Percentiles rank a stretch among this genome's conserved stretches.
These are phyloP conservation scores for Vollenhovia emeryi DNA, from an alignment of 1,140 invertebrate species.

Conservation along the genomic window DNA sequence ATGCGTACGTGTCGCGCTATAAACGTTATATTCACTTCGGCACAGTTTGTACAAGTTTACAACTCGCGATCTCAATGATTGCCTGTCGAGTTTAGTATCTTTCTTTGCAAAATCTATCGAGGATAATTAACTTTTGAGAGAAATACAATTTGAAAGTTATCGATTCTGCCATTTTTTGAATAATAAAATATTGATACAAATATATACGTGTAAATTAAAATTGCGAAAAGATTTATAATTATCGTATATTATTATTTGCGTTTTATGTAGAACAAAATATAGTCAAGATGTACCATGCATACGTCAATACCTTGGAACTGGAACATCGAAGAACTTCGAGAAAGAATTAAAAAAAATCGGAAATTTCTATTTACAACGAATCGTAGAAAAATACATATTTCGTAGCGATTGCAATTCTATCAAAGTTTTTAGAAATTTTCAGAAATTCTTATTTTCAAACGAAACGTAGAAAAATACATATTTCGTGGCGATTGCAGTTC, in stretches of 20 bases:
- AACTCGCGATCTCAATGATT: neutral
- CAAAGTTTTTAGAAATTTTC: too few relatives aligned
- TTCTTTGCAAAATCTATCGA: neutral
- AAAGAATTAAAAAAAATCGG: neutral
- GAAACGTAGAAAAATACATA: too few relatives aligned
- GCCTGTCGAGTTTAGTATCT: neutral
- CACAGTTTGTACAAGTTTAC: neutral
- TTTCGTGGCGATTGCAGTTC: too few relatives aligned
- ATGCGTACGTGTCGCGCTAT: constrained; percentile 27
- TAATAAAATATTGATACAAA: neutral
- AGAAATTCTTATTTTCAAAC: too few relatives aligned
- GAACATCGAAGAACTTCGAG: neutral
- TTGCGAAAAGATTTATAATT: neutral
- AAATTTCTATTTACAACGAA: neutral
- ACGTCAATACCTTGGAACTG: neutral
- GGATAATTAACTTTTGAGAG: neutral
- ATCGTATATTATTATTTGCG: neutral
- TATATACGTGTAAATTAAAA: neutral
- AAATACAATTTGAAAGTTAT: neutral
- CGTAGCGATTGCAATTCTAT: neutral
- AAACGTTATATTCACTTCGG: constrained; percentile 47
- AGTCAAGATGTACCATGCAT: neutral
- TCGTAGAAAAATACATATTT: neutral
- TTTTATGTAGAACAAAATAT: neutral
- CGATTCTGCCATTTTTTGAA: neutral